Evolutionary conservation across 1,140 invertebrate genomes (phyloP).

Genomic region (Drepana arcuata): DNA sequence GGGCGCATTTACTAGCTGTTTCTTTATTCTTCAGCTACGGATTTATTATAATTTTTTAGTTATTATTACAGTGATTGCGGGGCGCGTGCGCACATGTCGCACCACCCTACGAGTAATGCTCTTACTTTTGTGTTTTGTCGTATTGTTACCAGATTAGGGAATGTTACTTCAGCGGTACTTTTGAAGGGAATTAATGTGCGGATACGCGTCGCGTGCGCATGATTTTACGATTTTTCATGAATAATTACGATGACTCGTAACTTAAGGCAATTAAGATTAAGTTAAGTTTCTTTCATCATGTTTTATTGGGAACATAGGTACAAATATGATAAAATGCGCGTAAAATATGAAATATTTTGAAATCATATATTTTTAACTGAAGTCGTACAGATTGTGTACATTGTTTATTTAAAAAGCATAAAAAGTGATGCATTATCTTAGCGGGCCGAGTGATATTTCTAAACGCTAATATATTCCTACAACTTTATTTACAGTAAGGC

Average conservation of each 20-base stretch:
- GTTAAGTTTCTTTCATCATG: background rate
- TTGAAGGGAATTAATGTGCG: no score
- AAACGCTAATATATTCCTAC: no score
- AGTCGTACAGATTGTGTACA: no score
- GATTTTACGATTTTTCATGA: no score
- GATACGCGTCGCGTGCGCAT: no score
- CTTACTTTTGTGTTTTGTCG: slow-evolving; percentile 53
- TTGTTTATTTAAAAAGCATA: no score
- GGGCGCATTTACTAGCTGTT: slow-evolving; percentile 68
- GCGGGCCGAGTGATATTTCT: no score
- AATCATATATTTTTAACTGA: no score
- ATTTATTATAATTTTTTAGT: slow-evolving; percentile 72
- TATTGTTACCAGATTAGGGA: slow-evolving; percentile 62
- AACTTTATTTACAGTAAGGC: no score
- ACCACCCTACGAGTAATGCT: slow-evolving; percentile 35
- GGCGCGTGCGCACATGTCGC: slow-evolving; percentile 64
- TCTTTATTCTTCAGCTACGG: slow-evolving; percentile 70
- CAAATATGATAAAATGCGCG: background rate
- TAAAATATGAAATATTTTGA: background rate
- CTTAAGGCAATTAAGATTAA: background rate
- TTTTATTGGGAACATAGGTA: background rate
- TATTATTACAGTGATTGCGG: slow-evolving; percentile 68
- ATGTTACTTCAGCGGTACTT: slow-evolving; percentile 49
- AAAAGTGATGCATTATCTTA: no score
- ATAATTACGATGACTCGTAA: slow-evolving; percentile 22